Evolutionary conservation across 2,888 invertebrate genomes (phyloP), one percentile per base, ranked within the genome.

Genomic region (Eristalinus aeneus): DNA sequence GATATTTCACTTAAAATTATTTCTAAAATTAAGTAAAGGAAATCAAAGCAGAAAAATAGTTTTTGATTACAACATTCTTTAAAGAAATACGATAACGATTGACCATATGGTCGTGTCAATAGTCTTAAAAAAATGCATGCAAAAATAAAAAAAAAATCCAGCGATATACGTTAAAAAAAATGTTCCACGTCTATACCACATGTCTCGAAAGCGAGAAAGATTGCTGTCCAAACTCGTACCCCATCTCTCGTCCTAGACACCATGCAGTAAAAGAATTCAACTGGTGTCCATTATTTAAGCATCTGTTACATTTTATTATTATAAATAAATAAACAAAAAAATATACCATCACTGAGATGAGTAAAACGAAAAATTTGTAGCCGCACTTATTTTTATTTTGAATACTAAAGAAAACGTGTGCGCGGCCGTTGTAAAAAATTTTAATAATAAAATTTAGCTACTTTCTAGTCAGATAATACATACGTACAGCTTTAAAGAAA

Each of bases 391-490:
- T 56, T 56, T 10, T 12, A 27, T 23, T 22, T 56, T 56, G 23
- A 27, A 27, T 23, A 23, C 12, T 56, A 56, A 56, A 54, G 10
- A 22, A 53, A n/a, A 68, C 16, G 78, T 71, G 79, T 65, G 65
- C 71, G 58, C 67, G 54, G 16, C 11, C 12, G n/a, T 2, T n/a
- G 12, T 12, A 12, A 39, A 39, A 27, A 64, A 32, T 69, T 53
- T 69, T 78, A 68, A 80, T 85, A 80, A 85, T 85, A 85, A 80
- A 85, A 80, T 85, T 76, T 86, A 81, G 81, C 85, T 81, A 69
- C 77, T 77, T 86, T 86, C 85, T 86, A 86, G 85, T 86, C 85
- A 86, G 85, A 81, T 81, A 39, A 77, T 54, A 60, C 60, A 69
- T 71, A 60, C 71, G 32, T 39, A 74, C 39, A 75, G 75, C 80